A percentile compares a stretch with the other conserved stretches of the same genome.
Evolutionary conservation across 2,113 vertebrate species (phyloP).

Genomic region (Jacana jacana): DNA sequence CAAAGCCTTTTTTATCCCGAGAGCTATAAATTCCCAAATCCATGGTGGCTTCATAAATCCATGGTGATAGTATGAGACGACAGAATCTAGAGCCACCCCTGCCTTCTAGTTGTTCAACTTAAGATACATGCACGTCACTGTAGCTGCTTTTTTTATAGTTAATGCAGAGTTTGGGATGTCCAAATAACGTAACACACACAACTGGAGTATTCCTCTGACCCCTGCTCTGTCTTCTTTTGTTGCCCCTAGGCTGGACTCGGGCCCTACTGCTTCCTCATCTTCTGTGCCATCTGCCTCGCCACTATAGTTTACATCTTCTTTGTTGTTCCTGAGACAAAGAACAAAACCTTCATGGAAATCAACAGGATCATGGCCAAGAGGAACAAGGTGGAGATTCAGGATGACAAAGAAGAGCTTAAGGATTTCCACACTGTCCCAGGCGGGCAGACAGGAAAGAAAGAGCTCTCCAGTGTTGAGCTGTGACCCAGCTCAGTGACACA

Average conservation of each 20-base stretch:
- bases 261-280: conserved; percentile 88
- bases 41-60: background rate
- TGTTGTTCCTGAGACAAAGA: conserved; percentile 90
- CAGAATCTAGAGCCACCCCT: background rate
- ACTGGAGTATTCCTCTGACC: background rate
- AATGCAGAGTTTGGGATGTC: too few relatives aligned
- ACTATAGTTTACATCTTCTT: conserved; percentile 84
- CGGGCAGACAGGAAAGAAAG: background rate
- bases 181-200: background rate
- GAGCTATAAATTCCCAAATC: background rate
- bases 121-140: background rate
- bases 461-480: background rate
- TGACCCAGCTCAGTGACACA: background rate
- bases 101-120: rapidly evolving
- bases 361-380: conserved; percentile 84
- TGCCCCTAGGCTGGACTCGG: conserved; percentile 79
- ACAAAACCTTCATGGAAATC: conserved; percentile 90
- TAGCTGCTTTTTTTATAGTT: background rate
- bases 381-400: conserved; percentile 75
- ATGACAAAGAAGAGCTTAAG: conserved; percentile 15
- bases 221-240: background rate
- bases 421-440: background rate
- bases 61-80: background rate
- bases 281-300: conserved; percentile 80
- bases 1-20: background rate